Base-by-base conservation (phyloP, 2,113 vertebrate genomes). In the Thunnus maccoyii region DNA sequence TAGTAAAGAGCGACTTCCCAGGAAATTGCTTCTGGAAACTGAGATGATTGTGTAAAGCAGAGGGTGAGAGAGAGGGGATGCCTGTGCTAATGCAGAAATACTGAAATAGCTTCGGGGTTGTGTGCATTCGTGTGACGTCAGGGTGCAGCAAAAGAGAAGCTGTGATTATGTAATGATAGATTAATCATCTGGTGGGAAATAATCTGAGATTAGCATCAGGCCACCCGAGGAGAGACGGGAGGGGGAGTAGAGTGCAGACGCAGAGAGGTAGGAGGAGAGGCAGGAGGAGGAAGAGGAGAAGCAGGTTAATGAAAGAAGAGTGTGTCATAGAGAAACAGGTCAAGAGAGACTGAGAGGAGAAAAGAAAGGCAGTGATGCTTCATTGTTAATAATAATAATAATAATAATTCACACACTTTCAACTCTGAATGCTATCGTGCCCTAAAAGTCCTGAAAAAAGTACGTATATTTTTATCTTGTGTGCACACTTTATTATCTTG, bases 181-280 rank as follows among this genome's bases (percentile, higher is more conserved):
- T 93, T 93, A 93, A 93, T 93, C 91, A 93, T 93, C 87, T 90
- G 87, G 78, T 84, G 73, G 86, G 88, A 92, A 92, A 93, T 94
- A 91, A 94, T 94, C 90, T 93, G 84, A 92, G 92, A 94, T 94
- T 93, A 94, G 83, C 87, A 89, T 68, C 60, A 36, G 61, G 68
- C 50, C 70, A 72, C 14, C 18, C n/a, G 16, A 61, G 65, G 54
- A 41, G 57, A 44, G 52, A n/a, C 52, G 50, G 60, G 52, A 30
- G 50, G 52, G 36, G 32, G 0, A 4, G 36, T 3, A 15, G 56
- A 12, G 74, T 17, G 68, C 16, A 48, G 14, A 77, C 30, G 60
- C 18, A 5, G 54, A 13, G 15, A 9, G 63, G 12, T 11, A 27
- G n/a, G 15, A 44, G 6, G 36, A 30, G 56, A 3, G 30, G 11